These are phyloP conservation scores for Xyrauchen texanus DNA, from an alignment of 2,113 vertebrate species.

Conservation along the genomic window DNA sequence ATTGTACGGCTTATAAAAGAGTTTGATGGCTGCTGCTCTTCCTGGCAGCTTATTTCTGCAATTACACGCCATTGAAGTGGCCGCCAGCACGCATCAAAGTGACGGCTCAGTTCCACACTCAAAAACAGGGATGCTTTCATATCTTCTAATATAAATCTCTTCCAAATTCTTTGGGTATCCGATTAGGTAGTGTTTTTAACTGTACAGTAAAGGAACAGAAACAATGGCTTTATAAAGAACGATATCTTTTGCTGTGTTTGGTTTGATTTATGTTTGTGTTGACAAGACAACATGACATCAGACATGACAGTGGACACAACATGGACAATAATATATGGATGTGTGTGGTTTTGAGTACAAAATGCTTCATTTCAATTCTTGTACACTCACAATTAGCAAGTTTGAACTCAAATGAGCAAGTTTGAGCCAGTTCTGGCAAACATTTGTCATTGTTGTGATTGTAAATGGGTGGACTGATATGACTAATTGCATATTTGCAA, in stretches of 20 bases:
- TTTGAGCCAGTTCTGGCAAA: background rate
- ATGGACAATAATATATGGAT: background rate
- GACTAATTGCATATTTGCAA: background rate
- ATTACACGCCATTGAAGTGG: conserved; percentile 24
- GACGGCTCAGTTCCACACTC: background rate
- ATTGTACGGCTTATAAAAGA: conserved; percentile 4
- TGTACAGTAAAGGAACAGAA: background rate
- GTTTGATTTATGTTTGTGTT: background rate
- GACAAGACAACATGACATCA: background rate
- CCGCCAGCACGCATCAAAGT: conserved; percentile 12
- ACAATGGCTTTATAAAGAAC: too few relatives aligned
- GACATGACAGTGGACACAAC: background rate
- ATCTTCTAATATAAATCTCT: background rate
- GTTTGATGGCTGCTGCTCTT: background rate
- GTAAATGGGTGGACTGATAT: background rate
- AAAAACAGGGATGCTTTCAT: conserved; percentile 2
- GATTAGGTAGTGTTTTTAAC: background rate
- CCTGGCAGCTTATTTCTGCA: conserved; percentile 28
- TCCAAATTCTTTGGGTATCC: background rate
- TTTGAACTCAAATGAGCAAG: background rate
- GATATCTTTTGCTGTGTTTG: background rate
- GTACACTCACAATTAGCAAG: background rate
- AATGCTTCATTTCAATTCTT: too few relatives aligned
- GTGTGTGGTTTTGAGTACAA: background rate
- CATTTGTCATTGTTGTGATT: background rate